These are phyloP conservation scores for Melieria picta DNA, from an alignment of 2,888 invertebrate genomes.

Conservation along the genomic window DNA sequence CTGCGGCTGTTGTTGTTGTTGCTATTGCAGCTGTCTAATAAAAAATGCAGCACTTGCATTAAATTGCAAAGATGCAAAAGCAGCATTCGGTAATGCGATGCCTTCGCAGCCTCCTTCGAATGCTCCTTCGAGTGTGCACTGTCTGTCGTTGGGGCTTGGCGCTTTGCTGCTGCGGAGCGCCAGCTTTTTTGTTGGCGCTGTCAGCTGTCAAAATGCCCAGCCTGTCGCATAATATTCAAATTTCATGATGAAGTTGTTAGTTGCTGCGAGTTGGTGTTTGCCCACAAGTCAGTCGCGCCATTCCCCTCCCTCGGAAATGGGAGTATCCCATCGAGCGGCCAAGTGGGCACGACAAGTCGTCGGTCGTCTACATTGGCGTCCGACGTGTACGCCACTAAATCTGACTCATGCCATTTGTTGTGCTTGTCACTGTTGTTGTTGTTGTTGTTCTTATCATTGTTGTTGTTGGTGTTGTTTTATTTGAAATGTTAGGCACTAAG, in stretches of 20 bases:
- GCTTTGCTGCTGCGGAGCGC: too few relatives aligned
- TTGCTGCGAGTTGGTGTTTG: background rate
- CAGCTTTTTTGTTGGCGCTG: background rate
- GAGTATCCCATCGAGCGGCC: too few relatives aligned
- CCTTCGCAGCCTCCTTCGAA: background rate
- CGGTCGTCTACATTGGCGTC: too few relatives aligned
- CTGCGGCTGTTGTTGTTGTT: background rate
- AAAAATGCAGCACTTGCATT: conserved; percentile 23
- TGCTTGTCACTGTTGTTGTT: conserved; percentile 2
- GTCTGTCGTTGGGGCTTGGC: too few relatives aligned
- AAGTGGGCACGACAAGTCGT: too few relatives aligned
- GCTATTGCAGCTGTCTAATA: conserved; percentile 25
- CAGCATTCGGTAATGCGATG: conserved; percentile 6
- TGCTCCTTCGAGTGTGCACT: too few relatives aligned
- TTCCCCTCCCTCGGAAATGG: too few relatives aligned
- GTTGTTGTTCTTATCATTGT: too few relatives aligned
- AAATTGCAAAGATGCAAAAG: background rate
- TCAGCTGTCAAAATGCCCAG: conserved; percentile 52
- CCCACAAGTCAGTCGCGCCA: too few relatives aligned
- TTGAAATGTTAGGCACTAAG: too few relatives aligned
- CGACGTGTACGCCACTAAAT: too few relatives aligned
- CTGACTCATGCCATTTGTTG: background rate
- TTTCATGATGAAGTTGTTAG: conserved; percentile 45
- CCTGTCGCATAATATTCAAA: conserved; percentile 60
- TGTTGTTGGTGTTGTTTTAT: too few relatives aligned